A percentile compares a stretch with the other conserved stretches of the same genome.
Evolutionary conservation across 2,113 vertebrate genomes (phyloP).

Genomic region (Riparia riparia): DNA sequence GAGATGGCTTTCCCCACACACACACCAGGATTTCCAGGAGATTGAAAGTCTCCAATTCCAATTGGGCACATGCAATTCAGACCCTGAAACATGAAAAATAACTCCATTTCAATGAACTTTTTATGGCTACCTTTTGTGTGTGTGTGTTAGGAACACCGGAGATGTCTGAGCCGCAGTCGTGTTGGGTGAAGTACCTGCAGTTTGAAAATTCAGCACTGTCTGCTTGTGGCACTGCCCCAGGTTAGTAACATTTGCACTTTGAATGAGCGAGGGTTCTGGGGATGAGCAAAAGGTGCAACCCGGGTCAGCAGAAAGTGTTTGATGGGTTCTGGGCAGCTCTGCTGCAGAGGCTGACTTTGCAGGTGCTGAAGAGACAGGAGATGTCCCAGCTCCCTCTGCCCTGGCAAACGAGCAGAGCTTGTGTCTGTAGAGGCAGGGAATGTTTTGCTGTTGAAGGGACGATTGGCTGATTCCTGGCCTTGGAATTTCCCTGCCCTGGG

Average conservation of each 20-base stretch:
- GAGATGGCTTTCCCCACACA: accelerated
- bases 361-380: neutral
- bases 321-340: neutral
- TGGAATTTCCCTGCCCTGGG: neutral
- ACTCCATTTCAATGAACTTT: neutral
- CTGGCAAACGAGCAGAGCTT: neutral
- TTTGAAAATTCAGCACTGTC: neutral
- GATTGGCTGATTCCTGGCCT: neutral
- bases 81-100: neutral
- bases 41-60: neutral
- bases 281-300: neutral
- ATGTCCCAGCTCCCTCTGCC: neutral
- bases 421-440: neutral
- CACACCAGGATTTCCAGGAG: neutral
- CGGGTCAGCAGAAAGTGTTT: neutral
- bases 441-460: neutral
- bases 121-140: neutral
- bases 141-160: neutral
- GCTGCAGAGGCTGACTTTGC: neutral
- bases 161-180: neutral
- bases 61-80: neutral
- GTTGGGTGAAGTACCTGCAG: neutral
- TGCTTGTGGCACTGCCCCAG: neutral
- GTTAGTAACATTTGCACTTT: neutral
- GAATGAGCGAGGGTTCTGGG: neutral